Evolutionary conservation across 2,113 vertebrate species (phyloP), one percentile per base, ranked within the genome.

Genomic region (Chelonoidis abingdonii): DNA sequence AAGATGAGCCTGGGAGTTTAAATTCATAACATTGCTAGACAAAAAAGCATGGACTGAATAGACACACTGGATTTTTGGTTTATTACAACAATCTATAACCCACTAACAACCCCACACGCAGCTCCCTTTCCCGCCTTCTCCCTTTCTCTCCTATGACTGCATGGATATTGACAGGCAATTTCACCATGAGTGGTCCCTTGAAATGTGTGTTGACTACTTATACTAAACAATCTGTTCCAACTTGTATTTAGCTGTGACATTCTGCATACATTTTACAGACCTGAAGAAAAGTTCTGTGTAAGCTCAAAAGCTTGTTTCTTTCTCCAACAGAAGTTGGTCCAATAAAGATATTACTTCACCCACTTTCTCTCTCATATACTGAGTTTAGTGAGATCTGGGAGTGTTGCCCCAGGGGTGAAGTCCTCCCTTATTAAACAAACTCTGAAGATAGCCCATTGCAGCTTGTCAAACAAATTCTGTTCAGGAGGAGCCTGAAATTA

Each of bases 381-480:
- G 62, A 69, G 62, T 62, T 31, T 31, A 62, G 59, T 62, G 29
- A 62, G 59, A 62, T 62, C 57, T 31, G 59, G 90, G 84, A 24
- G 5, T 72, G 35, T 25, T 90, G 84, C 82, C 72, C 65, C 25
- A 91, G 35, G 41, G 87, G 65, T 31, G 88, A 91, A 49, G 59
- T 41, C 52, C 89, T 75, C 12, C 65, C 91, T 84, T 53, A 80
- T 88, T 83, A 91, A 91, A 92, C 10, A 41, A 92, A 53, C 38
- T 84, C 56, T 84, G 95, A 89, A 49, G 24, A 87, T 35, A 90
- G 75, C 12, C 59, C 57, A 5, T 1, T 92, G 87, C 65, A 86
- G 87, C 49, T 57, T 84, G 52, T 44, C n/a, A 84, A 94, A 69
- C 76, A 96, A 94, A 86, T 52, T 6, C 14, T 89, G 41, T 87